Conservation (phyloP, 2,113 vertebrate species). For the Mesitornis unicolor region DNA sequence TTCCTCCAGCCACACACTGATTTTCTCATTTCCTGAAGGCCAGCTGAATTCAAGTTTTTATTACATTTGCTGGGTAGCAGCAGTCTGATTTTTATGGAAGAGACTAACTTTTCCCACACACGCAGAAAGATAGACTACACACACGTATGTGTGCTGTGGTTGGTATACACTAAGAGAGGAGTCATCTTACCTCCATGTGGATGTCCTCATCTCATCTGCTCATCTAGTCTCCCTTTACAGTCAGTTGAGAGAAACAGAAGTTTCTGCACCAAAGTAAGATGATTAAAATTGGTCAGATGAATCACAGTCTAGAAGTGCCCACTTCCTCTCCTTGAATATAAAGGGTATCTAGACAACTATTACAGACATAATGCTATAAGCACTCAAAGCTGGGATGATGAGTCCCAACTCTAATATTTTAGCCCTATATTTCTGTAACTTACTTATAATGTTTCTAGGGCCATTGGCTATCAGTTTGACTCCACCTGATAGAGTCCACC, state of each 20-base stretch:
- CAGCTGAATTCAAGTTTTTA: slow-evolving; percentile 1
- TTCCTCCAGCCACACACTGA: not conserved
- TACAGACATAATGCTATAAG: not conserved
- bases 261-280: not conserved
- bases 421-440: not conserved
- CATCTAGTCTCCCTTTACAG: not conserved
- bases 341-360: not conserved
- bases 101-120: not conserved
- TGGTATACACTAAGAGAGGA: not conserved
- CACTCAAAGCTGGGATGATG: not conserved
- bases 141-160: not conserved
- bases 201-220: not conserved
- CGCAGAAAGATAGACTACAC: not conserved
- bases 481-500: not conserved
- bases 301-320: not conserved
- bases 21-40: slow-evolving; percentile 49
- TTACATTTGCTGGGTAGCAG: not conserved
- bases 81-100: not conserved
- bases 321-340: not conserved
- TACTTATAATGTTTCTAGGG: not conserved
- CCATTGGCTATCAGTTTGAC: not conserved
- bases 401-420: not conserved
- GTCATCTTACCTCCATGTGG: not conserved
- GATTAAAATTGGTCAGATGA: not conserved
- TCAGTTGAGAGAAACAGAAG: not conserved